A percentile compares a stretch with the other conserved stretches of the same genome.
phyloP scores from a whole-genome alignment of 64 coral and sea anemone species.

The Montipora capricornis region DNA sequence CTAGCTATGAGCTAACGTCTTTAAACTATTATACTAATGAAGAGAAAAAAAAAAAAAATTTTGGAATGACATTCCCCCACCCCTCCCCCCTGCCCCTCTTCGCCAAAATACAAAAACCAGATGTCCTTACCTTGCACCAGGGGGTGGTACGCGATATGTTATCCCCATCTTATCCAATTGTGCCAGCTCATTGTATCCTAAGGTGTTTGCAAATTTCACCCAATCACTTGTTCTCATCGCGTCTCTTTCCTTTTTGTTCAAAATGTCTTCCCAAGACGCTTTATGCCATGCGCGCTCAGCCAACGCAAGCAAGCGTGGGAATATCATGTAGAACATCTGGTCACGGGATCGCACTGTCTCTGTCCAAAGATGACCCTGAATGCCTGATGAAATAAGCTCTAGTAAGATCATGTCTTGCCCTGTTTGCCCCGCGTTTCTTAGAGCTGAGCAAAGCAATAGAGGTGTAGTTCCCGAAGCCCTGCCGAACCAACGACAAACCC shows the following conservation, averaged over 20 bases:
- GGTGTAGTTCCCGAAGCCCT: no score
- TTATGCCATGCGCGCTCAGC: conserved; percentile 81
- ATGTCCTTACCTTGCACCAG: conserved; percentile 55
- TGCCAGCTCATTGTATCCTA: conserved; percentile 67
- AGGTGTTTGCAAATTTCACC: conserved; percentile 66
- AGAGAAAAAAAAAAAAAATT: no score
- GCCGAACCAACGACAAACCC: no score
- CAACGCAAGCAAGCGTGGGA: conserved; percentile 66
- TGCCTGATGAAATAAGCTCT: conserved; percentile 17
- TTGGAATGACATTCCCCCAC: no score
- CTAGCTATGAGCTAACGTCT: no score
- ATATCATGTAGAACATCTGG: conserved; percentile 74
- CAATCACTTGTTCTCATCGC: conserved; percentile 34
- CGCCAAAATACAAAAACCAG: background rate
- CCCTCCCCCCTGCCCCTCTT: no score
- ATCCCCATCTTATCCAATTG: conserved; percentile 64
- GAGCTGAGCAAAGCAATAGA: no score
- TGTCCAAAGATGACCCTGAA: conserved; percentile 72
- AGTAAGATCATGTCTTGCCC: no score
- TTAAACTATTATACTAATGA: no score
- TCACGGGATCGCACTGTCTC: conserved; percentile 75
- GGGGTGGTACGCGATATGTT: conserved; percentile 45
- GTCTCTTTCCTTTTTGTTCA: conserved; percentile 51
- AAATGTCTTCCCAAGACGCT: conserved; percentile 73
- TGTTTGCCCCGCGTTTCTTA: no score